These are phyloP conservation scores for Xestia rhomboidea DNA, from an alignment of 2,888 invertebrate genomes.

Conservation along the genomic window DNA sequence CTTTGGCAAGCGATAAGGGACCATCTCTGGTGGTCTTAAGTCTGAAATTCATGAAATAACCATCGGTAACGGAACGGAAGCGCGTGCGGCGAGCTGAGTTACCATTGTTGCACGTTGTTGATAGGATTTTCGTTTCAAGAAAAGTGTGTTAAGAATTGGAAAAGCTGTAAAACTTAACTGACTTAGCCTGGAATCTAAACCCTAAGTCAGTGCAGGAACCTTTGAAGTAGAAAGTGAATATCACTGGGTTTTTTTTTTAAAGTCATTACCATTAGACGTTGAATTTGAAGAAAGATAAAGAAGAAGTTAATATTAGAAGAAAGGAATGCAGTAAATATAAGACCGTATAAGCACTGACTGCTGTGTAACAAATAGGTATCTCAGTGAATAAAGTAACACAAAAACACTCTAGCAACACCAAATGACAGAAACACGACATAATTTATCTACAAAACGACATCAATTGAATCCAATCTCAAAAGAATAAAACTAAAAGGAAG, in stretches of 20 bases:
- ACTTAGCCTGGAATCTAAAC: background rate
- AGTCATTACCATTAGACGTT: background rate
- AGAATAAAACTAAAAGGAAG: constrained; percentile 33
- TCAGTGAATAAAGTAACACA: background rate
- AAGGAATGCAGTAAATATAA: background rate
- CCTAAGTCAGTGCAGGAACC: background rate
- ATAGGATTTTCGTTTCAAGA: constrained; percentile 46
- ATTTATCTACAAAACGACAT: constrained; percentile 43
- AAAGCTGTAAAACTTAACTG: constrained; percentile 25
- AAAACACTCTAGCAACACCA: background rate
- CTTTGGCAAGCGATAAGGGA: constrained; percentile 15
- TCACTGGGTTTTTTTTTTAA: background rate
- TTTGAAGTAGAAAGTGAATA: background rate
- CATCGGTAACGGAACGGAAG: constrained; percentile 52
- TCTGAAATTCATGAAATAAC: constrained; percentile 24
- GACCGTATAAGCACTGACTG: too few relatives aligned
- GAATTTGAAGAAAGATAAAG: background rate
- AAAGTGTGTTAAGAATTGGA: constrained; percentile 31
- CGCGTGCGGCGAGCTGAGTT: constrained; percentile 51
- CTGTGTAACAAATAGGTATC: background rate
- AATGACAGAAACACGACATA: constrained; percentile 37
- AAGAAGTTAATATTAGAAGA: background rate
- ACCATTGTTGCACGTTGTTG: constrained; percentile 48
- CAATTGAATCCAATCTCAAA: constrained; percentile 31
- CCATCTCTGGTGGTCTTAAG: constrained; percentile 13